Base-by-base conservation (phyloP, 2,113 vertebrate genomes). In the Oryctolagus cuniculus region DNA sequence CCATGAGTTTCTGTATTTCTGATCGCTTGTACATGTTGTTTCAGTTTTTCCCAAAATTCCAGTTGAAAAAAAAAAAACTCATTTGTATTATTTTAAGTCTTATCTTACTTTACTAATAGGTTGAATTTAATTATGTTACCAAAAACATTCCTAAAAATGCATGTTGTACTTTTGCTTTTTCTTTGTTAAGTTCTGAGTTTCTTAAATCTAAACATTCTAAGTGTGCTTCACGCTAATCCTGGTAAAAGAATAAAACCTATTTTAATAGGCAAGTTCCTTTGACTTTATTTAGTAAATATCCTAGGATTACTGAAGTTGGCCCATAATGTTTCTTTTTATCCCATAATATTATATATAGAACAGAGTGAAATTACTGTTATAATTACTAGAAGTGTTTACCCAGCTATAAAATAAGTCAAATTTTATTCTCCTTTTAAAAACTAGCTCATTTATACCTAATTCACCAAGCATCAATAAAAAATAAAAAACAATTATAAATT, bases 401-500 rank as follows among this genome's bases (percentile, higher is more conserved):
- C 72, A 95, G 94, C 96, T 96, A 95, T 49, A 34, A 67, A 96
- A 96, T 96, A 96, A 98, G 96, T 98, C 95, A 97, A 92, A 82
- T 97, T 97, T 97, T 61, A 90, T 95, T 97, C 84, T 69, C 31
- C 55, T 95, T 91, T 98, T 84, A 93, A 96, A 97, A 98, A 92
- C 90, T 49, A 2, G 75, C 96, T 82, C 97, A 97, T 98, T 98
- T 95, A 97, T 82, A 98, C 98, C 86, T 93, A 98, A 97, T 98
- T 98, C 97, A 97, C 97, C 84, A 92, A 97, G 81, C 96, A 98
- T 98, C 97, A 97, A 98, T 98, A 98, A 98, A 97, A 97, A 98
- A 58, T 15, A 98, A 97, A 97, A 97, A 97, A 98, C 98, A 98
- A 98, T 98, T 98, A 98, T 98, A 98, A 98, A 97, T 87, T 98